Evolutionary conservation across 2,888 invertebrate genomes (phyloP).

Genomic region (Drosophila pullipes): DNA sequence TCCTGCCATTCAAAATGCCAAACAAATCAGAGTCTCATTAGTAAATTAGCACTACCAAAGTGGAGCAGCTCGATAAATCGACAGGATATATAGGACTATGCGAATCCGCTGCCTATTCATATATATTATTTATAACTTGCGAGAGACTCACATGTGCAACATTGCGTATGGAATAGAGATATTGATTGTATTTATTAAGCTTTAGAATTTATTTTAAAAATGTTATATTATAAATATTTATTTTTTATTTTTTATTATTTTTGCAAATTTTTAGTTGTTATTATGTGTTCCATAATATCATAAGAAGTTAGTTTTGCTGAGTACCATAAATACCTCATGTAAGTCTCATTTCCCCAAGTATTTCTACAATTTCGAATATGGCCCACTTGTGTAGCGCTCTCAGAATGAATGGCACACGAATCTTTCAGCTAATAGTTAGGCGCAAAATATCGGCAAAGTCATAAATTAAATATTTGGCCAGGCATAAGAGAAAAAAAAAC

Average conservation of each 20-base stretch:
- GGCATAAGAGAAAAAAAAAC: slow-evolving; percentile 16
- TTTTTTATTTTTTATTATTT: no score
- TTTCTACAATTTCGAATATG: slow-evolving; percentile 22
- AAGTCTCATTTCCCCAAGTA: neutral
- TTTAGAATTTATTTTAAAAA: neutral
- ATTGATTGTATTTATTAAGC: neutral
- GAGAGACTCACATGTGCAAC: neutral
- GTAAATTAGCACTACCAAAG: slow-evolving; percentile 76
- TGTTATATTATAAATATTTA: neutral
- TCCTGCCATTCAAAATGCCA: slow-evolving; percentile 42
- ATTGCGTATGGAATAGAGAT: neutral
- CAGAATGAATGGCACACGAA: slow-evolving; percentile 71
- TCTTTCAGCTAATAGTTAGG: slow-evolving; percentile 44
- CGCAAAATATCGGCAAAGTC: slow-evolving; percentile 82
- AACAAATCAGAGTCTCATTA: slow-evolving; percentile 82
- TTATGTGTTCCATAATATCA: no score
- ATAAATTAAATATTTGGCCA: slow-evolving; percentile 83
- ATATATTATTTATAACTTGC: neutral
- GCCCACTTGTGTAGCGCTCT: slow-evolving; percentile 32
- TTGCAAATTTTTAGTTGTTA: no score
- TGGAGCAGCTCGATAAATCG: slow-evolving; percentile 20
- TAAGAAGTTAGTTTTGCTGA: neutral
- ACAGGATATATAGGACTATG: neutral
- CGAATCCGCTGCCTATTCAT: slow-evolving; percentile 13
- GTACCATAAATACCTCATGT: neutral